phyloP scores from a whole-genome alignment of 2,888 invertebrate species.

The Acanthoscelides obtectus region DNA sequence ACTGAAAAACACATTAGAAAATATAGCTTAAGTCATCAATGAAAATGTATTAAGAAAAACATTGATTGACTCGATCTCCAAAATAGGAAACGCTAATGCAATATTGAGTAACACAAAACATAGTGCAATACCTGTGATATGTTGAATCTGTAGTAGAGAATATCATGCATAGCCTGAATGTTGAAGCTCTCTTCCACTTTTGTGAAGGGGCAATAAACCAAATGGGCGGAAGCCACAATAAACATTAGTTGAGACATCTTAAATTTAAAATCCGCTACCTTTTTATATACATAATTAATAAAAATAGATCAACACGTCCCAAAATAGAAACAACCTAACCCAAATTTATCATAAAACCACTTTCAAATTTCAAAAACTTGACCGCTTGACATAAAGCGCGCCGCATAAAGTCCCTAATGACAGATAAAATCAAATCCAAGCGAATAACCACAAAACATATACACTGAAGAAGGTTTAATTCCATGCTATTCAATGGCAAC shows the following conservation, averaged over 20 bases:
- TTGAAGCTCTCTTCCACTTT: slow-evolving; percentile 99
- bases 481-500: no score
- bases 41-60: not conserved
- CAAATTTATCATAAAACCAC: not conserved
- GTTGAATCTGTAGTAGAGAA: slow-evolving; percentile 83
- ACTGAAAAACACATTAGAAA: not conserved
- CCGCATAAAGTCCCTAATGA: no score
- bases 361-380: no score
- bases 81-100: not conserved
- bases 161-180: slow-evolving; percentile 96
- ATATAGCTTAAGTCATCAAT: not conserved
- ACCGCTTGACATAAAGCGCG: no score
- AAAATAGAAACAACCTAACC: not conserved
- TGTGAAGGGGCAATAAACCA: slow-evolving; percentile 88
- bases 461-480: no score
- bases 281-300: slow-evolving; percentile 33
- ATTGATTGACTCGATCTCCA: not conserved
- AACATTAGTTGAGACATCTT: slow-evolving; percentile 71
- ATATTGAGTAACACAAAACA: not conserved
- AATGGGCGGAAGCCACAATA: slow-evolving; percentile 70
- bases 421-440: no score
- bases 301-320: slow-evolving; percentile 1
- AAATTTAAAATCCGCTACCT: slow-evolving; percentile 18
- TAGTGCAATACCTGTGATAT: slow-evolving; percentile 66
- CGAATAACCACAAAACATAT: no score